phyloP scores from a whole-genome alignment of 2,888 invertebrate species.

The Hecatera dysodea region DNA sequence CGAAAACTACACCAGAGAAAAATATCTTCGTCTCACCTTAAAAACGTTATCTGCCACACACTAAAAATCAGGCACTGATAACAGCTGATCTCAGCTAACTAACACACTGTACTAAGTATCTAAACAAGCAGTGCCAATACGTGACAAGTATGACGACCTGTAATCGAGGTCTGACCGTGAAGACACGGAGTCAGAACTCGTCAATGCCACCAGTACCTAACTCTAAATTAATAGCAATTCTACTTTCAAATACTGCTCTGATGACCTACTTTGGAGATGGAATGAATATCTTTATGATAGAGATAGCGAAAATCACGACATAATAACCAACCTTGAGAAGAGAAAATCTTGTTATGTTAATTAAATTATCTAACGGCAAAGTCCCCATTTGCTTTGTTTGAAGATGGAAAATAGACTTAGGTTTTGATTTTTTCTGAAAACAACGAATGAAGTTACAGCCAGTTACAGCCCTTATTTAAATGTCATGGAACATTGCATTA shows the following conservation, averaged over 20 bases:
- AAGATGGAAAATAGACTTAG: neutral
- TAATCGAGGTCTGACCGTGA: constrained; percentile 53
- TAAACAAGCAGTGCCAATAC: constrained; percentile 7
- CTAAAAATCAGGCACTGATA: constrained; percentile 24
- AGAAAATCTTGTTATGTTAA: constrained; percentile 1
- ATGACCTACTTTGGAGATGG: constrained; percentile 26
- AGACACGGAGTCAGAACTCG: constrained; percentile 34
- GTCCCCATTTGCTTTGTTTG: neutral
- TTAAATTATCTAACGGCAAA: neutral
- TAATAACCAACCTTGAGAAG: neutral
- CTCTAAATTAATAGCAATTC: constrained; percentile 28
- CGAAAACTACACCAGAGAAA: neutral
- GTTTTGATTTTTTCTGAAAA: no score
- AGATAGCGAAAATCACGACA: constrained; percentile 4
- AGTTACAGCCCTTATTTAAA: neutral
- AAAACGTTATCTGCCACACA: constrained; percentile 9
- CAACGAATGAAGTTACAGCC: no score
- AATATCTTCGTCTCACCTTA: neutral
- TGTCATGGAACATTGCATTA: neutral
- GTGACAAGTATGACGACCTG: constrained; percentile 28
- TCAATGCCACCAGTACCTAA: constrained; percentile 52
- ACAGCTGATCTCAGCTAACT: constrained; percentile 24
- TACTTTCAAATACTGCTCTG: constrained; percentile 33
- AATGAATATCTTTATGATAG: neutral
- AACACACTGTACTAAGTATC: constrained; percentile 33